Evolutionary conservation across 2,113 vertebrate genomes (phyloP).

Genomic region (Hoplias malabaricus): DNA sequence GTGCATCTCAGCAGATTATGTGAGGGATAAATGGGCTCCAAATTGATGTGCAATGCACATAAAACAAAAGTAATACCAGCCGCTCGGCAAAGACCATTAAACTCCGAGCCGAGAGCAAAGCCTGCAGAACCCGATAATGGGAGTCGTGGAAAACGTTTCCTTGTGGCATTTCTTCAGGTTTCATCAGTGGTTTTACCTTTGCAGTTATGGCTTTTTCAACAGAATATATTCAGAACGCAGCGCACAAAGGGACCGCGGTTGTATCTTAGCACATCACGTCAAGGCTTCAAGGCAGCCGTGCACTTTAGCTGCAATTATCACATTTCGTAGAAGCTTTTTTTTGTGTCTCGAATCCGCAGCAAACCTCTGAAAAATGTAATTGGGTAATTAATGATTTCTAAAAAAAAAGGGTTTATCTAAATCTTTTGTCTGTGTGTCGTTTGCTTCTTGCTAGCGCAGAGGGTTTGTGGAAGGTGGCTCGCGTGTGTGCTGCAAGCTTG

Average conservation of each 20-base stretch:
- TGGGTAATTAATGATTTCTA: conserved; percentile 22
- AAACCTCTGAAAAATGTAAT: conserved; percentile 26
- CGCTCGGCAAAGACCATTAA: conserved; percentile 1
- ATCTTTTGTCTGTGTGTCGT: conserved; percentile 17
- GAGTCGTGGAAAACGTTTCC: background rate
- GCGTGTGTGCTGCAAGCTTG: conserved; percentile 20
- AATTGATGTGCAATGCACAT: conserved; percentile 46
- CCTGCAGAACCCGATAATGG: background rate
- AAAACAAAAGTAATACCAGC: conserved; percentile 43
- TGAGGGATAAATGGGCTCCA: conserved; percentile 39
- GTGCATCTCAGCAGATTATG: conserved; percentile 33
- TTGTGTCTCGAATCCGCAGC: conserved; percentile 2
- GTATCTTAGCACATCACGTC: conserved; percentile 6
- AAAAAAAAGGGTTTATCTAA: conserved; percentile 24
- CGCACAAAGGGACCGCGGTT: background rate
- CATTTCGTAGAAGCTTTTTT: background rate
- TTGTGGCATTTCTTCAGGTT: background rate
- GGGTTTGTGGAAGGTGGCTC: conserved; percentile 9
- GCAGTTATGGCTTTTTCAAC: background rate
- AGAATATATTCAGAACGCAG: background rate
- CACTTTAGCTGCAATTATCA: conserved; percentile 11
- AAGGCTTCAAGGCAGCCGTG: background rate
- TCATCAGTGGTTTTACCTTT: conserved; percentile 9
- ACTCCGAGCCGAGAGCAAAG: background rate
- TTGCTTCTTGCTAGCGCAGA: background rate